phyloP scores from a whole-genome alignment of 2,113 vertebrate species.

The Ameiurus melas region DNA sequence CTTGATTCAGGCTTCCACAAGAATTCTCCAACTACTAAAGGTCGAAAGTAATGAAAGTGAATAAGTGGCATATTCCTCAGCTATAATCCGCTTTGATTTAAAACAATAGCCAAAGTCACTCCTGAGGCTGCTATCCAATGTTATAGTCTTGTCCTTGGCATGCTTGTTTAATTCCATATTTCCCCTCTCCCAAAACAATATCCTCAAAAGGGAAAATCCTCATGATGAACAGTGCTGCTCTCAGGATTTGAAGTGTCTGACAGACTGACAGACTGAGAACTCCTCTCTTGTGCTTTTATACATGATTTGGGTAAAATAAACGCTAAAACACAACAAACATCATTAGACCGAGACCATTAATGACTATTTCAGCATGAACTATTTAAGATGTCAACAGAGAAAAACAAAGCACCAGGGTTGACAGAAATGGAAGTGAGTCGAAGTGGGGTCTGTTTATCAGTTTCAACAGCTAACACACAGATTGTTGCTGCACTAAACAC shows the following conservation, averaged over 20 bases:
- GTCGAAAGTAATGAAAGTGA: not conserved
- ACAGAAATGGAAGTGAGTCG: constrained; percentile 16
- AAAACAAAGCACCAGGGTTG: constrained; percentile 46
- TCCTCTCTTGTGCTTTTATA: constrained; percentile 59
- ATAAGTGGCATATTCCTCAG: not conserved
- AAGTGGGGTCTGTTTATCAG: constrained; percentile 57
- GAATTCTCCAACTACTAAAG: not conserved
- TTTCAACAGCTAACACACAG: constrained; percentile 60
- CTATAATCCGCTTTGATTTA: not conserved
- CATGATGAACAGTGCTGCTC: not conserved
- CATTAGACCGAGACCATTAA: constrained; percentile 47
- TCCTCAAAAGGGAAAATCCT: not conserved
- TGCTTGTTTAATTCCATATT: not conserved
- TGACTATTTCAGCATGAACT: constrained; percentile 55
- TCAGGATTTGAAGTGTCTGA: constrained; percentile 17
- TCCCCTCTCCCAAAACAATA: not conserved
- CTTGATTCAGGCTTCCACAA: not conserved
- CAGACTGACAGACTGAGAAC: constrained; percentile 13
- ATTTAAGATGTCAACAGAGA: constrained; percentile 65
- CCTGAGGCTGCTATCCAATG: not conserved
- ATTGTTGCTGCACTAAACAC: constrained; percentile 60
- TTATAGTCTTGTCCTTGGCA: not conserved
- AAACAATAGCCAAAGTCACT: not conserved
- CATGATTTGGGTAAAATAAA: constrained; percentile 62
- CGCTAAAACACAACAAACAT: constrained; percentile 61